Conservation (phyloP, 2,888 invertebrate genomes). For the Bhutanitis thaidina region DNA sequence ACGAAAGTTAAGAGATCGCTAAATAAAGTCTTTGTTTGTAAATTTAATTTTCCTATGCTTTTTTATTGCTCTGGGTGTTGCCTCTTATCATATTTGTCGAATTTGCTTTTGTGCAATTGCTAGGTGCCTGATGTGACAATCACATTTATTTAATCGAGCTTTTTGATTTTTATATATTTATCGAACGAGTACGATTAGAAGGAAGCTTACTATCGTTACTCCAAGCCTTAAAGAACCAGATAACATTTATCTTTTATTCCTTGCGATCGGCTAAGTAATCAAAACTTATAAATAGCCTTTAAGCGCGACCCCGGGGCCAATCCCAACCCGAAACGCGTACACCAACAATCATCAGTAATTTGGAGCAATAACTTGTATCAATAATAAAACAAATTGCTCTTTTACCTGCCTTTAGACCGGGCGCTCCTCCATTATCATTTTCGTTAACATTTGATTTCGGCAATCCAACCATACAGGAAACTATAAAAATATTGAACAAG, state of each 20-base stretch:
- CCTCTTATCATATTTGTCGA: too few relatives aligned
- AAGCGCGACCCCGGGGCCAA: slow-evolving; percentile 32
- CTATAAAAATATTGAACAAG: not conserved
- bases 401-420: slow-evolving; percentile 19
- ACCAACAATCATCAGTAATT: slow-evolving; percentile 68
- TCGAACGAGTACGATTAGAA: too few relatives aligned
- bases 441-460: not conserved
- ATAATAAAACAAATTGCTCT: slow-evolving; percentile 70
- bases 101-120: too few relatives aligned
- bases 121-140: too few relatives aligned
- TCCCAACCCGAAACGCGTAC: slow-evolving; percentile 36
- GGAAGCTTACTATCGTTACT: too few relatives aligned
- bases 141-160: too few relatives aligned
- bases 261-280: not conserved
- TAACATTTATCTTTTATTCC: not conserved
- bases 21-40: too few relatives aligned
- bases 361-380: slow-evolving; percentile 71
- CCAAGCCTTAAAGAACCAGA: too few relatives aligned
- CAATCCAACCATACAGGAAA: not conserved
- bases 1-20: too few relatives aligned
- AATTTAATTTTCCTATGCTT: too few relatives aligned
- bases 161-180: too few relatives aligned
- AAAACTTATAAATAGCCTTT: slow-evolving; percentile 47
- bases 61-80: too few relatives aligned
- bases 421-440: slow-evolving; percentile 22